Percentiles rank a stretch among this genome's conserved stretches.
These are phyloP conservation scores for Eupithecia vulgata DNA, from an alignment of 2,888 invertebrate genomes.

Conservation along the genomic window DNA sequence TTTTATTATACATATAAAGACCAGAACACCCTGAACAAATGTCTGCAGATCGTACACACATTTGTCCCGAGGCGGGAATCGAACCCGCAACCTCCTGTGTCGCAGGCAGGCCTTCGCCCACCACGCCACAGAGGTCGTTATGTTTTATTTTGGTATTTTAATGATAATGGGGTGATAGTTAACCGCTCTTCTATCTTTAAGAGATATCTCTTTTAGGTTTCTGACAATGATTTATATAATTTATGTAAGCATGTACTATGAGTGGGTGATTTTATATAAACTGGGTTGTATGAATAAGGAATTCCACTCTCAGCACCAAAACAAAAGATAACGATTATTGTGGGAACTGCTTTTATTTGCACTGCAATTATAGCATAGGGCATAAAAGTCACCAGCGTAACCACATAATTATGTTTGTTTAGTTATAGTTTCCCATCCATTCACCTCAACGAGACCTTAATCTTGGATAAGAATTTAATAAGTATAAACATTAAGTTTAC, in stretches of 20 bases:
- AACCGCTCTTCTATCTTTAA: neutral
- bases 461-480: neutral
- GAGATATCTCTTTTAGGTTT: neutral
- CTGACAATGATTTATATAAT: neutral
- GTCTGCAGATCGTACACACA: too few relatives aligned
- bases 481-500: neutral
- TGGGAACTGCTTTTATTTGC: constrained; percentile 10
- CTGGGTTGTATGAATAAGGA: neutral
- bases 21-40: too few relatives aligned
- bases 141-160: too few relatives aligned
- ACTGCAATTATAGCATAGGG: constrained; percentile 11
- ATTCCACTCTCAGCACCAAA: neutral
- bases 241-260: neutral
- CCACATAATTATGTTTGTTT: constrained; percentile 6
- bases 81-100: too few relatives aligned
- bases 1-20: too few relatives aligned
- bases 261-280: neutral
- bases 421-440: neutral
- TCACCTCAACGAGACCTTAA: neutral
- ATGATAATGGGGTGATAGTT: too few relatives aligned
- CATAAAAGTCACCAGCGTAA: constrained; percentile 4
- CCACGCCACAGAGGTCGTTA: too few relatives aligned
- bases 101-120: too few relatives aligned
- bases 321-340: constrained; percentile 5
- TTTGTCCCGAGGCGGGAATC: too few relatives aligned